phyloP scores from a whole-genome alignment of 2,113 vertebrate genomes.

The Coturnix japonica region DNA sequence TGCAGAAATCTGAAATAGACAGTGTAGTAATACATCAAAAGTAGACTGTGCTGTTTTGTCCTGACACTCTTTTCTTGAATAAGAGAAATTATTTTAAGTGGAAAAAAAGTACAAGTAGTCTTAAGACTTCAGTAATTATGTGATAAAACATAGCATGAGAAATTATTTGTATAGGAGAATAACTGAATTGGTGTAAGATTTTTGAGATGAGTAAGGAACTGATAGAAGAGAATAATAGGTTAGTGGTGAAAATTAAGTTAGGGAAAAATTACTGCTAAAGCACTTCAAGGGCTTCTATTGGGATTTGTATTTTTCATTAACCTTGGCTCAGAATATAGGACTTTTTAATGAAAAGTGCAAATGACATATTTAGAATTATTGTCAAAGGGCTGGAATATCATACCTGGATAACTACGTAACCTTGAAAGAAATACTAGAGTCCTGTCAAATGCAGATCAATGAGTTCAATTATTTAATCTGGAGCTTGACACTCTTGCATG shows the following conservation, averaged over 20 bases:
- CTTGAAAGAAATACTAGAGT: neutral
- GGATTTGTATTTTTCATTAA: constrained; percentile 7
- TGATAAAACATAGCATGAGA: neutral
- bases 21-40: neutral
- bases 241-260: neutral
- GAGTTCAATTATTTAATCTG: neutral
- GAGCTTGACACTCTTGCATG: neutral
- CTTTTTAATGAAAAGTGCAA: neutral
- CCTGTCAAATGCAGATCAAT: neutral
- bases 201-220: neutral
- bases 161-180: neutral
- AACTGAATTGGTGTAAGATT: neutral
- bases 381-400: neutral
- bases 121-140: accelerated
- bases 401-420: neutral
- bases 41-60: neutral
- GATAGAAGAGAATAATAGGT: neutral
- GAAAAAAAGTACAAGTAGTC: neutral
- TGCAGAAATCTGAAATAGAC: neutral
- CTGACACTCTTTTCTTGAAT: neutral
- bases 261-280: neutral
- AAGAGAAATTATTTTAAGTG: neutral
- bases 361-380: neutral
- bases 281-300: neutral
- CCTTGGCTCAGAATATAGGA: neutral